A percentile compares a stretch with the other conserved stretches of the same genome.
Evolutionary conservation across 2,888 invertebrate genomes (phyloP).

Genomic region (Chaetoderma sp.): DNA sequence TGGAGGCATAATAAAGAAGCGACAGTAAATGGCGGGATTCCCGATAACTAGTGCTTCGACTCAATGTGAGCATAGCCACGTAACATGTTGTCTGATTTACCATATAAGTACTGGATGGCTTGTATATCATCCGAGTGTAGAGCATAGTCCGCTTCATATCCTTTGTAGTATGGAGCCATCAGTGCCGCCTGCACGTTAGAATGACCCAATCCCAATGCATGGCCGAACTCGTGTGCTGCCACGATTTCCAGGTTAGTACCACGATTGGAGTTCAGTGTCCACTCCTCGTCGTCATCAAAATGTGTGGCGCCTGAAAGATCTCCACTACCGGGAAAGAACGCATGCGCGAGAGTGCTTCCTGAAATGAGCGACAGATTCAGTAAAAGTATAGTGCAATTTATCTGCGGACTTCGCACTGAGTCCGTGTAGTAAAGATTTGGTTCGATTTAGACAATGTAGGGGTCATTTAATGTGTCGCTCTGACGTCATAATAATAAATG

Average conservation of each 20-base stretch:
- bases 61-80: too few species aligned
- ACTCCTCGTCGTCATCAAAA: slow-evolving; percentile 66
- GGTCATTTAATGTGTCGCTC: too few species aligned
- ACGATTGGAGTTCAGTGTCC: slow-evolving; percentile 53
- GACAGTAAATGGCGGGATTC: too few species aligned
- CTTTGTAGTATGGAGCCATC: slow-evolving; percentile 67
- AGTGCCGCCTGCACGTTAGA: slow-evolving; percentile 57
- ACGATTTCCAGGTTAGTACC: slow-evolving; percentile 62
- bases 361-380: slow-evolving; percentile 12
- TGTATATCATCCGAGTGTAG: slow-evolving; percentile 60
- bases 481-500: too few species aligned
- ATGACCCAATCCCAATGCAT: slow-evolving; percentile 67
- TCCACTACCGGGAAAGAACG: slow-evolving; percentile 63
- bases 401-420: too few species aligned
- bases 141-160: slow-evolving; percentile 59
- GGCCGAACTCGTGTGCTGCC: slow-evolving; percentile 68
- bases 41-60: too few species aligned
- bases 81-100: too few species aligned
- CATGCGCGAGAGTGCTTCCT: slow-evolving; percentile 66
- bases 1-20: too few species aligned
- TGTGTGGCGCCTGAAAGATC: slow-evolving; percentile 62
- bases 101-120: slow-evolving; percentile 63
- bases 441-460: too few species aligned
- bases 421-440: too few species aligned
- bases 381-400: not conserved